A percentile compares a stretch with the other conserved stretches of the same genome.
Conservation (phyloP, 2,797 vertebrate genomes). For the Hemibagrus guttatus region DNA sequence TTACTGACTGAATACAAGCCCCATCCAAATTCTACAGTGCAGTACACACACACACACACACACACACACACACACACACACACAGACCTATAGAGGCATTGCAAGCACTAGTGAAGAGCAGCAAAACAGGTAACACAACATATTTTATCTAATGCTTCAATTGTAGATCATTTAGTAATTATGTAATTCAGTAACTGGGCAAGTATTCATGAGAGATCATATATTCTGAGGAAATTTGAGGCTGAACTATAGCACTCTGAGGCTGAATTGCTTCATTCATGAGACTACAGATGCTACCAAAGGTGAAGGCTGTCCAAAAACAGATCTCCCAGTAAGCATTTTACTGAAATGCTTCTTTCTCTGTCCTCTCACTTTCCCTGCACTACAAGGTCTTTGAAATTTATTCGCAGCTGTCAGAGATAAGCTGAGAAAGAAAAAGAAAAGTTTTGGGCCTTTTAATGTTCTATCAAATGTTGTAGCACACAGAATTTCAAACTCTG, state of each 20-base stretch:
- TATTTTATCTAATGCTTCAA: constrained; percentile 15
- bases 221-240: constrained; percentile 19
- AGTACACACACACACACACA: constrained; percentile 40
- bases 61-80: neutral
- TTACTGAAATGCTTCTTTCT: constrained; percentile 67
- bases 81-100: constrained; percentile 15
- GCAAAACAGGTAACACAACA: neutral
- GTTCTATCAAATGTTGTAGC: constrained; percentile 62
- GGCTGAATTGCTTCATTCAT: constrained; percentile 78
- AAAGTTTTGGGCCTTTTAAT: constrained; percentile 64
- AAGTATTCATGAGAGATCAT: constrained; percentile 1
- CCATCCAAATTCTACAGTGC: constrained; percentile 87
- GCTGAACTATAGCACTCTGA: constrained; percentile 52
- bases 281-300: constrained; percentile 50
- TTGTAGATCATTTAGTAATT: constrained; percentile 43
- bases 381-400: constrained; percentile 74
- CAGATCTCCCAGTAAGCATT: constrained; percentile 69
- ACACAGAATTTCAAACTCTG: constrained; percentile 13
- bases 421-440: constrained; percentile 68
- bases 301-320: constrained; percentile 52
- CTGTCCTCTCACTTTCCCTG: constrained; percentile 70
- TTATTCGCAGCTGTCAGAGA: constrained; percentile 71
- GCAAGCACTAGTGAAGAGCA: neutral
- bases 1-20: constrained; percentile 91
- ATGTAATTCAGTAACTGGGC: constrained; percentile 33